Percentiles rank a stretch among this genome's conserved stretches.
phyloP scores from a whole-genome alignment of 1,140 invertebrate genomes.

The Meloidogyne hapla region DNA sequence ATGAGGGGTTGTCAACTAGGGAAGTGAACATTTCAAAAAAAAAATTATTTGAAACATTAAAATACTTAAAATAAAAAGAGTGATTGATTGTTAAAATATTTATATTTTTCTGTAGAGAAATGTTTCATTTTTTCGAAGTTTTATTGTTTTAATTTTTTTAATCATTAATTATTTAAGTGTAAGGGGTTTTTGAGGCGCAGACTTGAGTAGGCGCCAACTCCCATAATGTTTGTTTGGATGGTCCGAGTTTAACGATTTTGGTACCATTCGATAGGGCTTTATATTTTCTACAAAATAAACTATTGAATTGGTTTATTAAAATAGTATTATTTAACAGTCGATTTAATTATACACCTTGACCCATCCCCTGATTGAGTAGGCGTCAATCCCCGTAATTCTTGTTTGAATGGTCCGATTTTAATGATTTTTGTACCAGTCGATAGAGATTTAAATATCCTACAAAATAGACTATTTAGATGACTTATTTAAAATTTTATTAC shows the following conservation, averaged over 20 bases:
- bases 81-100: background rate
- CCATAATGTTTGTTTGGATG: background rate
- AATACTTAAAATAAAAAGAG: background rate
- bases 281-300: background rate
- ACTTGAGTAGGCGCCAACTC: background rate
- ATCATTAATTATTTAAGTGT: background rate
- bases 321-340: background rate
- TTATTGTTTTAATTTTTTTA: constrained; percentile 1
- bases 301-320: background rate
- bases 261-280: background rate
- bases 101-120: background rate
- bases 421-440: too few relatives aligned
- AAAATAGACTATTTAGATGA: too few relatives aligned
- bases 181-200: background rate
- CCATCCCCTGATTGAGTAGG: too few relatives aligned
- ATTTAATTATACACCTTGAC: too few relatives aligned
- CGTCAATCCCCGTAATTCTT: too few relatives aligned
- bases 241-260: background rate
- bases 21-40: too few relatives aligned
- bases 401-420: too few relatives aligned
- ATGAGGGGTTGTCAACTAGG: background rate
- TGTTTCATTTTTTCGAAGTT: background rate
- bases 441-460: too few relatives aligned
- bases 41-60: background rate
- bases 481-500: too few relatives aligned